Evolutionary conservation across 2,113 vertebrate genomes (phyloP), one percentile per base, ranked within the genome.

Genomic region (Hypanus sabinus): DNA sequence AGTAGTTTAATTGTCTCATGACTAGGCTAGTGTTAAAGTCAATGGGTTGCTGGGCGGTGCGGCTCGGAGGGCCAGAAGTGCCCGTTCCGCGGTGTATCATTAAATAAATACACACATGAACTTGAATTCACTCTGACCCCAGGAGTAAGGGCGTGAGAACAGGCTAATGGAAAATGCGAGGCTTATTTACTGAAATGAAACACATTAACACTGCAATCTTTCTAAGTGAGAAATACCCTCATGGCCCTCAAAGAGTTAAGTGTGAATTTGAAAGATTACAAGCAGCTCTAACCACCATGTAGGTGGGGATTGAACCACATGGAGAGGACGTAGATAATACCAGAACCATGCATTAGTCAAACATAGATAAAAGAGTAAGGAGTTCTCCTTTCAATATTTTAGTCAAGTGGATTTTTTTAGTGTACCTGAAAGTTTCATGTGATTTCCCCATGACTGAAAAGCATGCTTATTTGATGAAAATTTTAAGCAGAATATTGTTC

Each of bases 361-460:
- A 30, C 55, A 14, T 55, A 87, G 83, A 87, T 60, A 60, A 60
- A 55, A 12, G 10, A 30, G 55, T n/a, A 24, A 87, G 83, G 83
- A 87, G 83, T 87, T 87, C 83, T 60, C 83, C 60, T 87, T 87
- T 87, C 57, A 55, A 60, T 27, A 60, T 87, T 60, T 87, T 62
- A 85, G 83, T 87, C 83, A 87, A 87, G 27, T n/a, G 83, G 83
- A 87, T 87, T 87, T 87, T 81, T 87, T 87, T 60, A 60, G 55
- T 11, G 20, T 87, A 60, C 83, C 83, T 87, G 83, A 87, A 87
- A 60, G 55, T 87, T 87, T n/a, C 57, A 60, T 60, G 83, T 87
- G 24, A 14, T 87, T 87, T 87, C 83, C 81, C 83, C 83, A 87
- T 30, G 55, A 87, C 30, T 30, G 83, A 87, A 87, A 60, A 60